phyloP scores from a whole-genome alignment of 2,113 vertebrate species.

The Taurulus bubalis region DNA sequence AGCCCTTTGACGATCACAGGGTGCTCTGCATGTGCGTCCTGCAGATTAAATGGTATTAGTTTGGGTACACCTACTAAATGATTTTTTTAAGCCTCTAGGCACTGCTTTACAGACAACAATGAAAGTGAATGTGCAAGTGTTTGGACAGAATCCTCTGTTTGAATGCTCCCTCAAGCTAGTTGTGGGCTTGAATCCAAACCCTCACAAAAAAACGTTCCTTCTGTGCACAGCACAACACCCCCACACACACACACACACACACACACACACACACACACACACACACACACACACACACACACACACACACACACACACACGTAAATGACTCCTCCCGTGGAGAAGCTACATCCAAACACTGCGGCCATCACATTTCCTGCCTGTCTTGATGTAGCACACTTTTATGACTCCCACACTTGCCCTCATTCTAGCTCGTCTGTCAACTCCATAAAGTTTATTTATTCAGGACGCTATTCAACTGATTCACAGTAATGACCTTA shows the following conservation, averaged over 20 bases:
- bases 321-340: neutral
- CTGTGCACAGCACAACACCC: neutral
- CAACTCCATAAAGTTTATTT: neutral
- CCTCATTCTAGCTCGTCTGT: neutral
- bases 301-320: neutral
- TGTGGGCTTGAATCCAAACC: constrained; percentile 21
- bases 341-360: neutral
- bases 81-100: constrained; percentile 17
- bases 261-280: neutral
- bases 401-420: neutral
- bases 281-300: neutral
- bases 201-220: neutral
- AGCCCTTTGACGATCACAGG: constrained; percentile 40
- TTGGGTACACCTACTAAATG: constrained; percentile 49
- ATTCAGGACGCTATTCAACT: constrained; percentile 8
- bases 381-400: neutral
- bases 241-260: neutral
- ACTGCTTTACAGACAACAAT: constrained; percentile 36
- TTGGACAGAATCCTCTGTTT: constrained; percentile 26
- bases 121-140: constrained; percentile 43
- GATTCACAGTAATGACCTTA: constrained; percentile 20
- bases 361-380: neutral
- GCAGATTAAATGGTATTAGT: constrained; percentile 45
- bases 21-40: constrained; percentile 9
- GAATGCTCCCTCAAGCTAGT: constrained; percentile 35